Conservation (phyloP, 2,888 invertebrate species). For the Furcula furcula region DNA sequence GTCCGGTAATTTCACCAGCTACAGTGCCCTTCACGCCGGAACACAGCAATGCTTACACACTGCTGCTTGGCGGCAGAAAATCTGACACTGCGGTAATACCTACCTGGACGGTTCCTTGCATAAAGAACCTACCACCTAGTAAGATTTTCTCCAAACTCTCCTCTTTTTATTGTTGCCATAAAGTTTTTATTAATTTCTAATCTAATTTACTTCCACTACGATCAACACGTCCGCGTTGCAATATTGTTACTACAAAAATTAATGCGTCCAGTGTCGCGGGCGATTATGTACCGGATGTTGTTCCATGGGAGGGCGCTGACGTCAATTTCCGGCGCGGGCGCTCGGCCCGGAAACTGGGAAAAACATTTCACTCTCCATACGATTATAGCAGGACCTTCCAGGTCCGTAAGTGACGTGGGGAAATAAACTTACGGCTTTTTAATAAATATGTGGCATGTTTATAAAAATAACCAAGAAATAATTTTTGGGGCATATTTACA, state of each 20-base stretch:
- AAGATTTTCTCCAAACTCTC: too few relatives aligned
- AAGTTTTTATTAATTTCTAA: too few relatives aligned
- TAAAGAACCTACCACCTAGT: too few relatives aligned
- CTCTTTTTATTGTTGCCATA: too few relatives aligned
- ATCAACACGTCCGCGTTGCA: slow-evolving; percentile 15
- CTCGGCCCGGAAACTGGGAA: slow-evolving; percentile 52
- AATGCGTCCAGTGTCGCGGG: slow-evolving; percentile 49
- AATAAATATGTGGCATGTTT: slow-evolving; percentile 2
- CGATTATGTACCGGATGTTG: slow-evolving; percentile 61
- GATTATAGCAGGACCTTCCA: slow-evolving; percentile 33
- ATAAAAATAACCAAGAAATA: not conserved
- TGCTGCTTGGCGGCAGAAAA: too few relatives aligned
- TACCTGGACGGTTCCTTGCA: too few relatives aligned
- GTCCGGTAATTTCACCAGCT: too few relatives aligned
- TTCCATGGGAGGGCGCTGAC: slow-evolving; percentile 52
- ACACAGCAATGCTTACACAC: too few relatives aligned
- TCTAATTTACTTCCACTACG: slow-evolving; percentile 12
- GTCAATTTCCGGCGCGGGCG: slow-evolving; percentile 55
- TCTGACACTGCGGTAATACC: too few relatives aligned
- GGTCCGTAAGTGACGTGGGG: slow-evolving; percentile 21
- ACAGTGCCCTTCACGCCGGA: too few relatives aligned
- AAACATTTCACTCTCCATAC: slow-evolving; percentile 39
- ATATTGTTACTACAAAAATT: slow-evolving; percentile 42
- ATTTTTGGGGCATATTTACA: not conserved
- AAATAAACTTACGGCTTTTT: slow-evolving; percentile 23